phyloP scores from a whole-genome alignment of 2,797 vertebrate species.

The Zenarchopterus dispar region DNA sequence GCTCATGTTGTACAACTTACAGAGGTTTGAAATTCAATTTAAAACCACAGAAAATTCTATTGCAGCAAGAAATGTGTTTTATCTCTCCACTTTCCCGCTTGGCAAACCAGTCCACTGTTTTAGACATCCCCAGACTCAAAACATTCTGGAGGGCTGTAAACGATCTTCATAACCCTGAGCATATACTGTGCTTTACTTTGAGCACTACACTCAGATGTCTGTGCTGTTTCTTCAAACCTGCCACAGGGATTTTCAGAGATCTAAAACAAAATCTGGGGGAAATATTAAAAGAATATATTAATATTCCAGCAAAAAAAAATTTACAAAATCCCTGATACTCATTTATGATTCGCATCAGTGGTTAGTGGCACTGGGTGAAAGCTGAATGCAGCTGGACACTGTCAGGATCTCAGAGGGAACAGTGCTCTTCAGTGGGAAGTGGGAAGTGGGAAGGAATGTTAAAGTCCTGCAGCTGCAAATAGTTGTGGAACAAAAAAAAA shows the following conservation, averaged over 20 bases:
- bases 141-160: conserved; percentile 28
- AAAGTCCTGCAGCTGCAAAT: conserved; percentile 68
- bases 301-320: conserved; percentile 24
- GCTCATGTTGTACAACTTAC: conserved; percentile 14
- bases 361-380: conserved; percentile 50
- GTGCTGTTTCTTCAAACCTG: conserved; percentile 59
- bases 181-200: conserved; percentile 31
- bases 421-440: conserved; percentile 54
- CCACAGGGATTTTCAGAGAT: conserved; percentile 71
- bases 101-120: conserved; percentile 11
- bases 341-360: conserved; percentile 31
- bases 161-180: conserved; percentile 40
- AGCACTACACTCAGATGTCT: conserved; percentile 42
- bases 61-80: conserved; percentile 15
- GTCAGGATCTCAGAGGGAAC: conserved; percentile 34
- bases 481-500: conserved; percentile 60
- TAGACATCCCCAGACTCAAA: conserved; percentile 13
- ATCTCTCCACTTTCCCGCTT: conserved; percentile 28
- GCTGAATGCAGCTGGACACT: conserved; percentile 49
- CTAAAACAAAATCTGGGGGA: conserved; percentile 77
- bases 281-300: conserved; percentile 66
- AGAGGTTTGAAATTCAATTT: conserved; percentile 9
- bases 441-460: conserved; percentile 63
- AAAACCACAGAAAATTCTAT: conserved; percentile 21
- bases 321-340: conserved; percentile 19